Base-by-base conservation (phyloP, 2,797 vertebrate genomes). In the Enteromius radiatus region DNA sequence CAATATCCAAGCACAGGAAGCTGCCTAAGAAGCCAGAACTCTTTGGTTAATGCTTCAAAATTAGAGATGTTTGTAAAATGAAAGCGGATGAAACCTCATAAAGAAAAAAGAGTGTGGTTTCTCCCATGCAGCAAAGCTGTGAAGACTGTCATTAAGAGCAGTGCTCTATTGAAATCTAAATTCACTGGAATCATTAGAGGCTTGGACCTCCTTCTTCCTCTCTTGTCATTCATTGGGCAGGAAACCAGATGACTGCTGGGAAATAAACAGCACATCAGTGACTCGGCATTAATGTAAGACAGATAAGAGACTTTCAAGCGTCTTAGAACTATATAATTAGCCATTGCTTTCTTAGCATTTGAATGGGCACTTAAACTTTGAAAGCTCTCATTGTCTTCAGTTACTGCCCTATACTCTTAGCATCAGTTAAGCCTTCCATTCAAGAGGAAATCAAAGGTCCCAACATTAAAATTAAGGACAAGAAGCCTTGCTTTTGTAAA, bases 331-430 rank as follows among this genome's bases (percentile, higher is more conserved):
- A 93, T 94, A 94, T 95, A 93, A 95, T 91, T 92, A 91, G 91
- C 92, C 89, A 88, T 91, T 91, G 91, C 89, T 91, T 86, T 90
- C 87, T 95, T 94, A 91, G 93, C 94, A 96, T 95, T 88, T 94
- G 90, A 95, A 95, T 94, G 88, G 92, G 69, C 85, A 88, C 92
- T 92, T 93, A 94, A 93, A 92, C 92, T 94, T 90, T 95, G 90
- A 93, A 93, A 94, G 93, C 92, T 93, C 90, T 92, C 91, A 93
- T 95, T 96, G 95, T 95, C 94, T 95, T 92, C 91, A 91, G 91
- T 88, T 92, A 94, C 92, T 92, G 87, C 70, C 83, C 89, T 92
- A 87, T 89, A 85, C 87, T 91, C 89, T 85, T 88, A 87, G 65
- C 91, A 92, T 93, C 90, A 91, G 88, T 92, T 91, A 90, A 92